A percentile compares a stretch with the other conserved stretches of the same genome.
These are phyloP conservation scores for Limosa lapponica DNA, from an alignment of 2,797 vertebrate genomes.

Conservation along the genomic window DNA sequence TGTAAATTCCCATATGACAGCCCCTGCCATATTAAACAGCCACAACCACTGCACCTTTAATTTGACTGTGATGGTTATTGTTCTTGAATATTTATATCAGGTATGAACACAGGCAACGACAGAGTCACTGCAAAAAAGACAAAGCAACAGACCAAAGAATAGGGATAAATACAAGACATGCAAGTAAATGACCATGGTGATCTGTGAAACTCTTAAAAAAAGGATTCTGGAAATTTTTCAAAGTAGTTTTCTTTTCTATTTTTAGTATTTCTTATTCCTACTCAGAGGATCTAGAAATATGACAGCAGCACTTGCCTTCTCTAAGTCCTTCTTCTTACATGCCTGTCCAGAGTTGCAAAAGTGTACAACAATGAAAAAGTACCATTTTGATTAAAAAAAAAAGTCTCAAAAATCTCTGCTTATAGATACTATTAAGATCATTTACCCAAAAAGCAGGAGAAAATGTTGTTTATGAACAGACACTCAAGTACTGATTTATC, in stretches of 20 bases:
- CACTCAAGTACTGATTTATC: background rate
- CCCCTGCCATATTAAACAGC: background rate
- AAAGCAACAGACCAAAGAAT: background rate
- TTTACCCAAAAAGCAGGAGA: slow-evolving; percentile 1
- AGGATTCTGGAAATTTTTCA: background rate
- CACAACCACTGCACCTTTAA: background rate
- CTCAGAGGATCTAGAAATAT: background rate
- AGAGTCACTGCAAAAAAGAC: background rate
- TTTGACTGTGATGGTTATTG: background rate
- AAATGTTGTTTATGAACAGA: background rate
- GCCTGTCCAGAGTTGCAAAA: background rate
- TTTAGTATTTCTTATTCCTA: background rate
- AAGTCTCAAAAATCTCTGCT: background rate
- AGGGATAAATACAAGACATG: background rate
- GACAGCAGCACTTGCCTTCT: background rate
- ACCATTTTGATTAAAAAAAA: background rate
- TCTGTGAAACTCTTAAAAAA: background rate
- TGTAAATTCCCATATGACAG: fast-evolving
- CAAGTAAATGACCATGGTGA: background rate
- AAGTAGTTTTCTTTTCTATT: background rate
- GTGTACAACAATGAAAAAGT: background rate
- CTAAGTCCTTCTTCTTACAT: background rate
- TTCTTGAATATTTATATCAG: background rate
- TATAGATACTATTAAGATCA: background rate
- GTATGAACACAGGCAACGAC: background rate